Conservation (phyloP, 2,888 invertebrate species). For the Ochropleura plecta region DNA sequence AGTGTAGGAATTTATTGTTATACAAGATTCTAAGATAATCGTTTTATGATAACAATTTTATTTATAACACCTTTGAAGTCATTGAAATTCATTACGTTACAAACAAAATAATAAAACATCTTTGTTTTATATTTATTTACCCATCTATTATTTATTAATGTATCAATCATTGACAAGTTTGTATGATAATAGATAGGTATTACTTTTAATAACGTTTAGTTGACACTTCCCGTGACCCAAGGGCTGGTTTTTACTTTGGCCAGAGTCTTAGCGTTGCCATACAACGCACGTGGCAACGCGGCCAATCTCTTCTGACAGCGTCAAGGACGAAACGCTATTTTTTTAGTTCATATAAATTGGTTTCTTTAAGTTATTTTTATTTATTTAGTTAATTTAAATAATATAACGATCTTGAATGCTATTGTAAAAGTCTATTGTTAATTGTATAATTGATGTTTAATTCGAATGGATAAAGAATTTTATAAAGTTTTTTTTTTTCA, state of each 20-base stretch:
- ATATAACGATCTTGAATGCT: neutral
- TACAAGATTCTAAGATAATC: conserved; percentile 27
- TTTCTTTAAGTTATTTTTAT: too few relatives aligned
- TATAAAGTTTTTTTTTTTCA: neutral
- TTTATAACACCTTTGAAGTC: conserved; percentile 51
- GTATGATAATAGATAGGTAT: neutral
- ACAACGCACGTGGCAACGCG: too few relatives aligned
- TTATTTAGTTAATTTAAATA: neutral
- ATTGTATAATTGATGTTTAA: neutral
- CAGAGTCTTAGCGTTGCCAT: too few relatives aligned
- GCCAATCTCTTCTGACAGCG: too few relatives aligned
- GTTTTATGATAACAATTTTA: conserved; percentile 19
- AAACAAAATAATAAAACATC: conserved; percentile 31
- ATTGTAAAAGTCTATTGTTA: neutral
- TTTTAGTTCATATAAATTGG: too few relatives aligned
- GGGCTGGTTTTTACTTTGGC: too few relatives aligned
- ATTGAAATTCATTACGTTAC: conserved; percentile 10
- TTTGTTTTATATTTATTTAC: neutral
- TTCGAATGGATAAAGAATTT: neutral
- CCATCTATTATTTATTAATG: neutral
- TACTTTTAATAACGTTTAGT: too few relatives aligned
- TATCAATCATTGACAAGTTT: neutral
- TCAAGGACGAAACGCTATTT: too few relatives aligned
- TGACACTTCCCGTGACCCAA: too few relatives aligned
- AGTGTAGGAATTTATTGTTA: conserved; percentile 42